phyloP scores from a whole-genome alignment of 2,797 vertebrate species.

The Acanthurus lineatus region DNA sequence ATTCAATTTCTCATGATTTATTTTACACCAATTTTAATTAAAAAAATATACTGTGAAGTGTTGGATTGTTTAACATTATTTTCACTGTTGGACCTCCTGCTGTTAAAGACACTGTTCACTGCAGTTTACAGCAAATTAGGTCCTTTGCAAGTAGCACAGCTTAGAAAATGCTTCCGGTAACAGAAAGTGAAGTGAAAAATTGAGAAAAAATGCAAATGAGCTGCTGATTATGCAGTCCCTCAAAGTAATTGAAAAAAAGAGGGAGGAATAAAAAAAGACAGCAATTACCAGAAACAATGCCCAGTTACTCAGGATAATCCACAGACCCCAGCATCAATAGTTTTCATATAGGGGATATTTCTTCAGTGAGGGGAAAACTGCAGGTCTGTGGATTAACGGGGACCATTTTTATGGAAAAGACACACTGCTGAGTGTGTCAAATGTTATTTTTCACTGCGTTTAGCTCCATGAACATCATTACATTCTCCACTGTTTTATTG shows the following conservation, averaged over 20 bases:
- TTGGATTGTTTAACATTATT: constrained; percentile 15
- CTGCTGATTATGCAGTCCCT: constrained; percentile 67
- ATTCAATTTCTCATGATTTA: constrained; percentile 1
- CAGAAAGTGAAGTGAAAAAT: constrained; percentile 37
- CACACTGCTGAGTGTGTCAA: constrained; percentile 37
- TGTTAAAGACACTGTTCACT: constrained; percentile 19
- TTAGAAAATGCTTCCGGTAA: constrained; percentile 43
- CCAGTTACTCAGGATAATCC: constrained; percentile 58
- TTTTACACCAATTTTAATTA: not conserved
- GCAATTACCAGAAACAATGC: constrained; percentile 74
- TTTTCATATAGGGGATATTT: constrained; percentile 43
- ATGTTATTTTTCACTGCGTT: constrained; percentile 38
- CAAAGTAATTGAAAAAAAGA: constrained; percentile 58
- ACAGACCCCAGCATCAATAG: constrained; percentile 54
- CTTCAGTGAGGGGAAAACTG: constrained; percentile 24
- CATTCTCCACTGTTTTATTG: constrained; percentile 19
- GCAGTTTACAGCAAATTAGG: constrained; percentile 41
- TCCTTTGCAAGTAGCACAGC: constrained; percentile 30
- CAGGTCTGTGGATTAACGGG: constrained; percentile 49
- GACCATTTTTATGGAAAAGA: constrained; percentile 14
- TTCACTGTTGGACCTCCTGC: constrained; percentile 9
- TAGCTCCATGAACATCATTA: constrained; percentile 30
- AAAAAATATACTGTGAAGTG: not conserved
- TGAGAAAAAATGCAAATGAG: constrained; percentile 59
- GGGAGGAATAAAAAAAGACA: constrained; percentile 7